phyloP scores from a whole-genome alignment of 2,888 invertebrate genomes.

The Ectobius pallidus region DNA sequence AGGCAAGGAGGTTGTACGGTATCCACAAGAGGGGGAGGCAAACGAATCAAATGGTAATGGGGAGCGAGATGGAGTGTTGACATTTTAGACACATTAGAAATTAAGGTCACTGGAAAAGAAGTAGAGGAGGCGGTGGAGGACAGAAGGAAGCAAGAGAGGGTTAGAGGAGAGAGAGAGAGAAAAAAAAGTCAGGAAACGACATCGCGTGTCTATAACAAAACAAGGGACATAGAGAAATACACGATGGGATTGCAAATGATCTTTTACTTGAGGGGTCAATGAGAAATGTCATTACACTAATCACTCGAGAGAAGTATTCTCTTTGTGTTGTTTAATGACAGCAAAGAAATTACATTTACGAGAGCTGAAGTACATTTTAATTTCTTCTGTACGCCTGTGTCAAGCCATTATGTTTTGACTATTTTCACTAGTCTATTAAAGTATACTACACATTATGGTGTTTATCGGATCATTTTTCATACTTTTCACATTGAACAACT shows the following conservation, averaged over 20 bases:
- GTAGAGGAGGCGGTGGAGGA: background rate
- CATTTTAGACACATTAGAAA: constrained; percentile 12
- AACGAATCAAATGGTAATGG: constrained; percentile 21
- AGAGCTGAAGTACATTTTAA: no score
- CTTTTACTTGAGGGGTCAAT: background rate
- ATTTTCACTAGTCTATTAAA: no score
- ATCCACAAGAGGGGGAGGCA: constrained; percentile 4
- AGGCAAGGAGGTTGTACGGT: background rate
- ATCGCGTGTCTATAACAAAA: background rate
- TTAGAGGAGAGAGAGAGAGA: background rate
- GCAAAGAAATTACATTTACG: no score
- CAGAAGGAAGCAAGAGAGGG: background rate
- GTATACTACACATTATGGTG: no score
- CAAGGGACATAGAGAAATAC: background rate
- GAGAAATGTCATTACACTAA: background rate
- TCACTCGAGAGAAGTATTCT: background rate
- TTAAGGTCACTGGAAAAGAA: constrained; percentile 19
- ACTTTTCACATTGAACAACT: no score
- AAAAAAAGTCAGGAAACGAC: background rate
- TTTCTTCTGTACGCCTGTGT: no score
- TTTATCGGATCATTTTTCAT: no score
- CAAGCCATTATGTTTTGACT: no score
- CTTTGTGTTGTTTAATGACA: no score
- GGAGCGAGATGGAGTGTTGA: background rate
- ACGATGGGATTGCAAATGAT: background rate